These are phyloP conservation scores for Siphlonurus alternatus DNA, from an alignment of 2,888 invertebrate species.

Conservation along the genomic window DNA sequence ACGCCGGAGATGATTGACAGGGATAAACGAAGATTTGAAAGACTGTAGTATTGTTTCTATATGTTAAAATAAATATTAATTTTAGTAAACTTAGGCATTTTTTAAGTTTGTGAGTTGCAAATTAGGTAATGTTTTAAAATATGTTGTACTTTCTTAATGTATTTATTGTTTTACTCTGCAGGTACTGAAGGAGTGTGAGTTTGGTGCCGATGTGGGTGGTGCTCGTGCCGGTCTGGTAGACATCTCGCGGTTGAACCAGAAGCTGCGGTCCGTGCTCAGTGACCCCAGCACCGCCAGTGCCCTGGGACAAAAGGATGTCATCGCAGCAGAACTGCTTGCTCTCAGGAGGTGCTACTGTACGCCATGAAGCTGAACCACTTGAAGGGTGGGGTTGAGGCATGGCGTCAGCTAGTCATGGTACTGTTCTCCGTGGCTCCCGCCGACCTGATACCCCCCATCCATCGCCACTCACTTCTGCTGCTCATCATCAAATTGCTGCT, in stretches of 20 bases:
- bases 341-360: not conserved
- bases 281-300: too few relatives aligned
- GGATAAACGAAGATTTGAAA: too few relatives aligned
- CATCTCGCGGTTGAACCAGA: not conserved
- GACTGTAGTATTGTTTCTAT: too few relatives aligned
- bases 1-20: too few relatives aligned
- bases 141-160: not conserved
- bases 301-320: too few relatives aligned
- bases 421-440: not conserved
- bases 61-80: not conserved
- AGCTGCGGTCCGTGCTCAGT: not conserved
- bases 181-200: not conserved
- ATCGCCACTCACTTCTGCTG: not conserved
- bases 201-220: not conserved
- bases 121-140: too few relatives aligned
- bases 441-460: not conserved
- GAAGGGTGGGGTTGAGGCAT: not conserved
- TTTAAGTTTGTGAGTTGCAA: too few relatives aligned
- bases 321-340: too few relatives aligned
- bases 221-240: not conserved
- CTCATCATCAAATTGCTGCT: not conserved
- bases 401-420: not conserved
- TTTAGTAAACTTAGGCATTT: not conserved
- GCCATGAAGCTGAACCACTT: not conserved
- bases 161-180: not conserved